Percentiles rank a stretch among this genome's conserved stretches.
phyloP scores from a whole-genome alignment of 2,888 invertebrate species.

The Netelia melanura region DNA sequence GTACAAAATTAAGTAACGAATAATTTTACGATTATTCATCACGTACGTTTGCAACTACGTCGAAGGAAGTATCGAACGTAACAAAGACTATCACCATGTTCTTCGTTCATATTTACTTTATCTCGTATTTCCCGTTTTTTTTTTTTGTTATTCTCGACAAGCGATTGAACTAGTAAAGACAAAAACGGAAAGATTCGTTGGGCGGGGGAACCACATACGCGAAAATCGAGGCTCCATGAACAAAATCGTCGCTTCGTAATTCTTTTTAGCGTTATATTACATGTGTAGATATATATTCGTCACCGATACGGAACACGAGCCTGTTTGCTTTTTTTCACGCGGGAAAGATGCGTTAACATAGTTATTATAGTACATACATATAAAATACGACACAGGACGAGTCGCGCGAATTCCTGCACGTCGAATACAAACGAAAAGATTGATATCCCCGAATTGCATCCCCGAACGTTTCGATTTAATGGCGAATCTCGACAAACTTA shows the following conservation, averaged over 20 bases:
- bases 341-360: constrained; percentile 32
- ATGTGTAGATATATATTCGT: constrained; percentile 43
- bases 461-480: not conserved
- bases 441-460: not conserved
- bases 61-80: constrained; percentile 56
- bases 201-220: constrained; percentile 18
- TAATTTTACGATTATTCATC: not conserved
- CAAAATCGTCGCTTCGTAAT: constrained; percentile 6
- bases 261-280: not conserved
- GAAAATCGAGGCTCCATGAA: constrained; percentile 36
- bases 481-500: not conserved
- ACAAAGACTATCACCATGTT: constrained; percentile 56
- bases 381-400: constrained; percentile 37
- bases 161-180: constrained; percentile 3
- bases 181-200: constrained; percentile 15
- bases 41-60: not conserved
- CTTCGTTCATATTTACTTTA: constrained; percentile 8
- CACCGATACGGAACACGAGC: constrained; percentile 51
- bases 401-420: not conserved
- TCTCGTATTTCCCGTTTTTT: constrained; percentile 9
- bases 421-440: not conserved
- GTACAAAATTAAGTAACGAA: not conserved
- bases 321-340: constrained; percentile 23
- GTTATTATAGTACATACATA: not conserved
- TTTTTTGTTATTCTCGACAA: constrained; percentile 13